phyloP scores from a whole-genome alignment of 2,888 invertebrate species.

The Helobdella robusta region DNA sequence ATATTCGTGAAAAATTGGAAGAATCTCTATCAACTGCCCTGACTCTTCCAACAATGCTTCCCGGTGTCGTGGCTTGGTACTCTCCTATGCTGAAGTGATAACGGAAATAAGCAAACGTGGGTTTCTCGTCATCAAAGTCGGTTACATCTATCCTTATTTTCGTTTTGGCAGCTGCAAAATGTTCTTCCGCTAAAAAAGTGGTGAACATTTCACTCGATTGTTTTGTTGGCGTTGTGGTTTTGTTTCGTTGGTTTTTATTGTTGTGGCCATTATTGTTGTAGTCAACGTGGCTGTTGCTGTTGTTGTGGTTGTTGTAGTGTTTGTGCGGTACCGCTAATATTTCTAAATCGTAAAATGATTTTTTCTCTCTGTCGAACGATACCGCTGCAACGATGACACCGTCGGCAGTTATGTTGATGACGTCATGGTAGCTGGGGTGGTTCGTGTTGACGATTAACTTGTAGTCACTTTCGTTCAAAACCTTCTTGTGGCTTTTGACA shows the following conservation, averaged over 20 bases:
- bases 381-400: slow-evolving; percentile 10
- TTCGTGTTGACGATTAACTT: background rate
- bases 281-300: background rate
- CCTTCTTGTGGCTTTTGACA: background rate
- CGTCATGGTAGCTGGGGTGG: background rate
- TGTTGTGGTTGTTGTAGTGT: background rate
- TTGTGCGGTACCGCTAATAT: background rate
- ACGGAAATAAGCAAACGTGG: background rate
- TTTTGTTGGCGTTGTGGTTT: background rate
- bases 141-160: slow-evolving; percentile 8
- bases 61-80: background rate
- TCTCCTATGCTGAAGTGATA: slow-evolving; percentile 13
- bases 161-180: background rate
- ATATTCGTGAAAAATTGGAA: background rate
- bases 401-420: background rate
- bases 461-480: background rate
- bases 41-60: slow-evolving; percentile 8
- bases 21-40: slow-evolving; percentile 15
- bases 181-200: too few relatives aligned
- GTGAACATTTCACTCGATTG: background rate
- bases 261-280: background rate
- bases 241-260: background rate
- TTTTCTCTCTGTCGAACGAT: slow-evolving; percentile 17
- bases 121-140: slow-evolving; percentile 18
- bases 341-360: slow-evolving; percentile 5